Percentiles rank a stretch among this genome's conserved stretches.
Evolutionary conservation across 2,113 vertebrate species (phyloP).

Genomic region (Corapipo altera): DNA sequence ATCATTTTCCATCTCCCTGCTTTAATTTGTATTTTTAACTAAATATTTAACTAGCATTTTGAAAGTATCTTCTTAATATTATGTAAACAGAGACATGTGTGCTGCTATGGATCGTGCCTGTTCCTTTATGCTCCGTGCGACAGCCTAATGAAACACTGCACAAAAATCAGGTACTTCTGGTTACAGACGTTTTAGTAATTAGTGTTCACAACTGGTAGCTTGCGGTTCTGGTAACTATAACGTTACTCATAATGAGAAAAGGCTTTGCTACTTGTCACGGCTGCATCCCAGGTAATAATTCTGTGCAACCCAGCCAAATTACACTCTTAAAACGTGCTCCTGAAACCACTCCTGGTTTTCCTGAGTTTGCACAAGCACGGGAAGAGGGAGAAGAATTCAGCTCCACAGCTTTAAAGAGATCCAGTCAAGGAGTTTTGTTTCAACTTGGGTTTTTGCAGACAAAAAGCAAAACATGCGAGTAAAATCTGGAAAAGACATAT

Average conservation of each 20-base stretch:
- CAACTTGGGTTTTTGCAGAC: slow-evolving; percentile 18
- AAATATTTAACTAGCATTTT: slow-evolving; percentile 64
- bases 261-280: slow-evolving; percentile 40
- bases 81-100: slow-evolving; percentile 55
- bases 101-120: background rate
- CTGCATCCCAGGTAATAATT: slow-evolving; percentile 60
- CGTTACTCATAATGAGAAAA: slow-evolving; percentile 59
- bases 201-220: slow-evolving; percentile 57
- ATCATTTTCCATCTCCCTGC: slow-evolving; percentile 5
- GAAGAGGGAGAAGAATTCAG: background rate
- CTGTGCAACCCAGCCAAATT: slow-evolving; percentile 49
- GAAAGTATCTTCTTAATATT: slow-evolving; percentile 52
- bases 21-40: slow-evolving; percentile 50
- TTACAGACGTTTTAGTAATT: slow-evolving; percentile 71
- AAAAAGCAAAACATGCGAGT: background rate
- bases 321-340: slow-evolving; percentile 4
- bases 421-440: slow-evolving; percentile 51
- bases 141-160: slow-evolving; percentile 12
- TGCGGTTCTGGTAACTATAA: slow-evolving; percentile 53
- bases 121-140: background rate
- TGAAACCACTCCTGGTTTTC: background rate
- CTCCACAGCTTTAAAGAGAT: slow-evolving; percentile 25
- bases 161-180: slow-evolving; percentile 52
- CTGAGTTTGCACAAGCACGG: background rate
- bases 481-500: slow-evolving; percentile 37